phyloP scores from a whole-genome alignment of 2,888 invertebrate species.

The Tipula unca region DNA sequence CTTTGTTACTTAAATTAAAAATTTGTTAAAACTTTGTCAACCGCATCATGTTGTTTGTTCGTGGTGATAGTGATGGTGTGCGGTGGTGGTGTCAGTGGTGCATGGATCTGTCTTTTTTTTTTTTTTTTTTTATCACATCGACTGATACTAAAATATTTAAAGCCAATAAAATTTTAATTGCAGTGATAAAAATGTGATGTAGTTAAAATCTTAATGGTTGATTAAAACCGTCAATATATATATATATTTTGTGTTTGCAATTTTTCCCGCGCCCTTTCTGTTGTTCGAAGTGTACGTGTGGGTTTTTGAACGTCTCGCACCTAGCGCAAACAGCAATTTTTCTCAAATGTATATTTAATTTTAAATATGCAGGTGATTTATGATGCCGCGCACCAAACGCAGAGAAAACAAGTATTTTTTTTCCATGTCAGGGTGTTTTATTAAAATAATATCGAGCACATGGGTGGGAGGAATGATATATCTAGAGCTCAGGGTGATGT shows the following conservation, averaged over 20 bases:
- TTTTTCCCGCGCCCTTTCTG: background rate
- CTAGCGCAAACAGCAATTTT: background rate
- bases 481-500: background rate
- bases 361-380: background rate
- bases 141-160: background rate
- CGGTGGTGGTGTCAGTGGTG: background rate
- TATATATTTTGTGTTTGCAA: background rate
- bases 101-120: background rate
- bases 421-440: background rate
- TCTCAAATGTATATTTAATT: background rate
- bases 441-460: background rate
- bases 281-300: background rate
- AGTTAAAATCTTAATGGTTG: background rate
- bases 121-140: background rate
- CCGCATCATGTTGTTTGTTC: background rate
- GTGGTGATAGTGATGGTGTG: background rate
- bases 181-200: background rate
- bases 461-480: background rate
- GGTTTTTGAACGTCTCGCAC: background rate
- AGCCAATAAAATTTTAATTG: background rate
- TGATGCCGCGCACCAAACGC: background rate
- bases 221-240: background rate
- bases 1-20: background rate
- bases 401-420: background rate
- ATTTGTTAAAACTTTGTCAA: background rate